Conservation (phyloP, 2,113 vertebrate species). For the Rhabdornis inornatus region DNA sequence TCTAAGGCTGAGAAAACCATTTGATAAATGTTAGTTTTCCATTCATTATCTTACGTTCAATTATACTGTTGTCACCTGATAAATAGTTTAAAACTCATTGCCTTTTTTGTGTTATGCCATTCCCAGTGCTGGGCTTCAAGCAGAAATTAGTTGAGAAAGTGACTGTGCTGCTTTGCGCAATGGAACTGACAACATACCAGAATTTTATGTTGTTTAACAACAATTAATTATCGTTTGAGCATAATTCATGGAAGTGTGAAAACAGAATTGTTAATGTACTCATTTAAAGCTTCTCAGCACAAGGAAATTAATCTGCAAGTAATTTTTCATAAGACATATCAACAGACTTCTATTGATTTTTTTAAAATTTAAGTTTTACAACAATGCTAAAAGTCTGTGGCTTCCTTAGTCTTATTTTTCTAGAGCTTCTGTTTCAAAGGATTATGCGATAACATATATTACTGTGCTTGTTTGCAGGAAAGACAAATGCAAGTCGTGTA, state of each 20-base stretch:
- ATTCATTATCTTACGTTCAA: slow-evolving; percentile 58
- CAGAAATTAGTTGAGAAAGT: slow-evolving; percentile 52
- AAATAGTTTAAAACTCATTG: slow-evolving; percentile 66
- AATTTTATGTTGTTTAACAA: slow-evolving; percentile 65
- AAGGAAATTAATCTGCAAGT: slow-evolving; percentile 64
- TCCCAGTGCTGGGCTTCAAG: slow-evolving; percentile 45
- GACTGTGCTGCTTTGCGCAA: slow-evolving; percentile 48
- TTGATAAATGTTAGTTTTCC: slow-evolving; percentile 31
- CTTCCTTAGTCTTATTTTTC: slow-evolving; percentile 49
- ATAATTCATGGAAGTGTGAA: slow-evolving; percentile 62
- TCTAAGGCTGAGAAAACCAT: slow-evolving; percentile 22
- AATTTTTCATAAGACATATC: slow-evolving; percentile 46
- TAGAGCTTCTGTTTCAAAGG: slow-evolving; percentile 50
- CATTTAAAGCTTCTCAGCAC: slow-evolving; percentile 50
- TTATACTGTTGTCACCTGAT: slow-evolving; percentile 61
- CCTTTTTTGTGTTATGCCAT: slow-evolving; percentile 54
- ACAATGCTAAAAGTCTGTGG: slow-evolving; percentile 6
- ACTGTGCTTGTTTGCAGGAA: not conserved
- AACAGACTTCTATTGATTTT: slow-evolving; percentile 35
- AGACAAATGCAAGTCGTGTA: not conserved
- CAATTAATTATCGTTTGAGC: slow-evolving; percentile 27
- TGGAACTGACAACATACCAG: slow-evolving; percentile 57
- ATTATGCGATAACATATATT: slow-evolving; percentile 9
- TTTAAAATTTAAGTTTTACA: slow-evolving; percentile 49
- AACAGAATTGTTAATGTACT: slow-evolving; percentile 53